Evolutionary conservation across 2,113 vertebrate genomes (phyloP).

Genomic region (Vimba vimba): DNA sequence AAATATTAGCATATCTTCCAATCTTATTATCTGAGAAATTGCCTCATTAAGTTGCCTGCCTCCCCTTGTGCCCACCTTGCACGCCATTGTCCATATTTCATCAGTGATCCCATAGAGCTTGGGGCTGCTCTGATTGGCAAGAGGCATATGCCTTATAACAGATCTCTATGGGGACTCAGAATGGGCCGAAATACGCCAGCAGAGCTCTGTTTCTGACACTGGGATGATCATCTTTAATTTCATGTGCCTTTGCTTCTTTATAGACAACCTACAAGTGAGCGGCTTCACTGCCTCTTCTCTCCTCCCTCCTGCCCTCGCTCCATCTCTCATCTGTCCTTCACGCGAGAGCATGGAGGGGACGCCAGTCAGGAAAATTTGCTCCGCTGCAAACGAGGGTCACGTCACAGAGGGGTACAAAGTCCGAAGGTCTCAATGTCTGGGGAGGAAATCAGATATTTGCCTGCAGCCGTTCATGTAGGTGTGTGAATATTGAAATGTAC

Average conservation of each 20-base stretch:
- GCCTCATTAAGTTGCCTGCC: constrained; percentile 82
- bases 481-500: constrained; percentile 29
- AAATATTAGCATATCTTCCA: constrained; percentile 87
- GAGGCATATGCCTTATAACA: constrained; percentile 67
- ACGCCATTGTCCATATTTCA: constrained; percentile 80
- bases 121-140: constrained; percentile 79
- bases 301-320: constrained; percentile 27
- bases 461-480: constrained; percentile 34
- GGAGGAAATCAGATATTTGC: constrained; percentile 41
- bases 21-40: constrained; percentile 87
- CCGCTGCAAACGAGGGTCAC: constrained; percentile 53
- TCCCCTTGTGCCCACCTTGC: constrained; percentile 83
- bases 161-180: constrained; percentile 65
- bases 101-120: constrained; percentile 73
- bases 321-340: constrained; percentile 59
- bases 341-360: constrained; percentile 45
- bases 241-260: constrained; percentile 54
- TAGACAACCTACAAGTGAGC: constrained; percentile 33
- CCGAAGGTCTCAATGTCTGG: constrained; percentile 32
- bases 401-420: constrained; percentile 19
- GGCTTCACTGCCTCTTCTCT: constrained; percentile 18
- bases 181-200: constrained; percentile 42
- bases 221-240: constrained; percentile 66
- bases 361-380: constrained; percentile 54
- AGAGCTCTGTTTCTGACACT: constrained; percentile 58